Evolutionary conservation across 2,888 invertebrate genomes (phyloP).

Genomic region (Drosophila bunnanda): DNA sequence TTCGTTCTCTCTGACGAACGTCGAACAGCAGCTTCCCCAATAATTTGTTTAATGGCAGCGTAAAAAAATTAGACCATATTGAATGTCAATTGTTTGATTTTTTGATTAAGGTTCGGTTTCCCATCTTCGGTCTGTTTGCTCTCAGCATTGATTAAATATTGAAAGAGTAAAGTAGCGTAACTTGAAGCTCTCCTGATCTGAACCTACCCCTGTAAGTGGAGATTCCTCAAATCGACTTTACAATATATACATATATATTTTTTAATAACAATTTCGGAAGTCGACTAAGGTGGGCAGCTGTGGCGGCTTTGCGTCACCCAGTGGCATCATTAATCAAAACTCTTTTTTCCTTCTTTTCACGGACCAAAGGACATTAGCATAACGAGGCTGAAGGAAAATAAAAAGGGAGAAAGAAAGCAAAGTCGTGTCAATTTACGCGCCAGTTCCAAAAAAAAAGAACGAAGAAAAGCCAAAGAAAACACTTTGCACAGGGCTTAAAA

Average conservation of each 20-base stretch:
- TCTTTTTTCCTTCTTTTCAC: slow-evolving; percentile 48
- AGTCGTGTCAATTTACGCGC: slow-evolving; percentile 76
- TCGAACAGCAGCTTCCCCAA: slow-evolving; percentile 58
- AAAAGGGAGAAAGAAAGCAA: slow-evolving; percentile 61
- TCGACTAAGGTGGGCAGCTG: slow-evolving; percentile 60
- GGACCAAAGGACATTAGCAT: slow-evolving; percentile 73
- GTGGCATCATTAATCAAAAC: slow-evolving; percentile 80
- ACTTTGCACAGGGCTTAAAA: slow-evolving; percentile 64
- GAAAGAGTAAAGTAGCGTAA: slow-evolving; percentile 73
- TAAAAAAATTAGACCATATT: slow-evolving; percentile 83
- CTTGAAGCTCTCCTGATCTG: slow-evolving; percentile 51
- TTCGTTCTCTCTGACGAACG: slow-evolving; percentile 49
- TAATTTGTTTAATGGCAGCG: slow-evolving; percentile 82
- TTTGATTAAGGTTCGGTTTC: slow-evolving; percentile 67
- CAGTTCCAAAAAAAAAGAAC: slow-evolving; percentile 34
- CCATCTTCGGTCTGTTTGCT: slow-evolving; percentile 41
- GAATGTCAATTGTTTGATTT: slow-evolving; percentile 84
- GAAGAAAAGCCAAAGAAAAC: slow-evolving; percentile 43
- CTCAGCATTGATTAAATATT: slow-evolving; percentile 76
- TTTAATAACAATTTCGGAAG: slow-evolving; percentile 39
- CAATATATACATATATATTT: slow-evolving; percentile 18
- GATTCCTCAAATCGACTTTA: slow-evolving; percentile 30
- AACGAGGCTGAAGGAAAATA: slow-evolving; percentile 48
- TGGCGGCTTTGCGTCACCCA: slow-evolving; percentile 44
- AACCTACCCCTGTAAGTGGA: slow-evolving; percentile 31